A percentile compares a stretch with the other conserved stretches of the same genome.
These are phyloP conservation scores for Drosophila lutescens DNA, from an alignment of 2,888 invertebrate genomes.

Conservation along the genomic window DNA sequence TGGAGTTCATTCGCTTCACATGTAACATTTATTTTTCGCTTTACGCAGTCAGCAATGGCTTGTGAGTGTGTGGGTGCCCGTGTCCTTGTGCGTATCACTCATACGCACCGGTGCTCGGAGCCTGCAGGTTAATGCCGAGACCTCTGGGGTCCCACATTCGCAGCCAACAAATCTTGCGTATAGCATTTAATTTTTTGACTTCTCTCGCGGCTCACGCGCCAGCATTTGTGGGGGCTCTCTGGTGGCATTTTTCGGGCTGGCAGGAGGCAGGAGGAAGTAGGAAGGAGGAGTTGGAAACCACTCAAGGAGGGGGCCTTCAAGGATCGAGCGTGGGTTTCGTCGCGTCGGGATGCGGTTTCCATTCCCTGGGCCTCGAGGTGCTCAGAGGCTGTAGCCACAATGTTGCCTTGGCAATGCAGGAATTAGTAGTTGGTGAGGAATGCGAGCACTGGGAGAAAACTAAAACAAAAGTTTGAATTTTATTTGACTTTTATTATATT, in stretches of 20 bases:
- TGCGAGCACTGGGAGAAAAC: not conserved
- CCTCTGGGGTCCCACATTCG: slow-evolving; percentile 27
- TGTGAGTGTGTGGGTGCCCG: slow-evolving; percentile 26
- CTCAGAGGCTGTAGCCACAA: slow-evolving; percentile 44
- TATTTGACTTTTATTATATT: too few relatives aligned
- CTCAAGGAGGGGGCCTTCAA: slow-evolving; percentile 1
- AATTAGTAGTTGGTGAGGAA: slow-evolving; percentile 8
- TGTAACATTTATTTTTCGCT: slow-evolving; percentile 51
- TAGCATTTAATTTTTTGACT: slow-evolving; percentile 70
- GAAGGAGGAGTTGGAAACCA: not conserved
- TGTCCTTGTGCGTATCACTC: slow-evolving; percentile 54
- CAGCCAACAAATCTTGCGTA: slow-evolving; percentile 62
- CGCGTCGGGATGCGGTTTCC: slow-evolving; percentile 25
- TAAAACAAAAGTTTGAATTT: too few relatives aligned
- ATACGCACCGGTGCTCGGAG: slow-evolving; percentile 51
- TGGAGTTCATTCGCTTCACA: slow-evolving; percentile 39
- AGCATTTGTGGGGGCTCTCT: slow-evolving; percentile 24
- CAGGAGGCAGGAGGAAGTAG: not conserved
- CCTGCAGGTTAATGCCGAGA: slow-evolving; percentile 17
- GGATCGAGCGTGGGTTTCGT: slow-evolving; percentile 13
- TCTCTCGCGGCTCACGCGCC: slow-evolving; percentile 50
- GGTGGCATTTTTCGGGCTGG: not conserved
- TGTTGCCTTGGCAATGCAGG: slow-evolving; percentile 39
- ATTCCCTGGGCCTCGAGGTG: not conserved
- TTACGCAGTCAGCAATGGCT: slow-evolving; percentile 27